A percentile compares a stretch with the other conserved stretches of the same genome.
These are phyloP conservation scores for Rallus crepitans DNA, from an alignment of 2,797 vertebrate genomes.

Conservation along the genomic window DNA sequence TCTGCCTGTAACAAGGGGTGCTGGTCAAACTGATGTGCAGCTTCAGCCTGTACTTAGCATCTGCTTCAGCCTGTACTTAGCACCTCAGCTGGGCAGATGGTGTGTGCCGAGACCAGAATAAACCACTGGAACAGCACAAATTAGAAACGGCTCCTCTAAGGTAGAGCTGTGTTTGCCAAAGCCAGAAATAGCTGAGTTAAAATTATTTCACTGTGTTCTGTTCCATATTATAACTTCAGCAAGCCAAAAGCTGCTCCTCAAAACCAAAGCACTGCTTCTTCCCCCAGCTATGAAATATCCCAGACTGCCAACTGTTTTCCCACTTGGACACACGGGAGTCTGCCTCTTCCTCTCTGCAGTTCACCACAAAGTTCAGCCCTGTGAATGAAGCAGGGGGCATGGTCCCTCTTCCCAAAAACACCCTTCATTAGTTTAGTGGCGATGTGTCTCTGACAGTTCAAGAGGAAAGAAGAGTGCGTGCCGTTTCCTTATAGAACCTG, in stretches of 20 bases:
- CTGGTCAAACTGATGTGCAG: not conserved
- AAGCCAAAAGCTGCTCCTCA: constrained; percentile 56
- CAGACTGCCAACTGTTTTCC: constrained; percentile 39
- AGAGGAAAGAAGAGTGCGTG: not conserved
- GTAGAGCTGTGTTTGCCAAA: constrained; percentile 29
- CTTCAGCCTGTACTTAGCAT: not conserved
- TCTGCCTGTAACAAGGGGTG: not conserved
- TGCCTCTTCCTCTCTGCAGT: not conserved
- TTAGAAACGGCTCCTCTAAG: not conserved
- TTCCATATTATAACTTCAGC: constrained; percentile 55
- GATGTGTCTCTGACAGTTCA: not conserved
- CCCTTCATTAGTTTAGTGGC: not conserved
- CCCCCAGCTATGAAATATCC: constrained; percentile 56
- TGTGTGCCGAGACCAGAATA: not conserved
- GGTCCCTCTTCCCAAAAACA: not conserved
- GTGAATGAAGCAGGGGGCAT: not conserved
- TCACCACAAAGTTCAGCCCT: not conserved
- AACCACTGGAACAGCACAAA: not conserved
- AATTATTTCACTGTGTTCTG: constrained; percentile 28
- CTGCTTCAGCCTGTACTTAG: not conserved
- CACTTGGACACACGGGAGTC: constrained; percentile 32
- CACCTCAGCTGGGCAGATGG: not conserved
- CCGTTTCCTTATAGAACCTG: not conserved
- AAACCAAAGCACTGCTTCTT: constrained; percentile 63
- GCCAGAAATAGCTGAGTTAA: constrained; percentile 53